phyloP scores from a whole-genome alignment of 2,113 vertebrate genomes.

The Suricata suricatta region DNA sequence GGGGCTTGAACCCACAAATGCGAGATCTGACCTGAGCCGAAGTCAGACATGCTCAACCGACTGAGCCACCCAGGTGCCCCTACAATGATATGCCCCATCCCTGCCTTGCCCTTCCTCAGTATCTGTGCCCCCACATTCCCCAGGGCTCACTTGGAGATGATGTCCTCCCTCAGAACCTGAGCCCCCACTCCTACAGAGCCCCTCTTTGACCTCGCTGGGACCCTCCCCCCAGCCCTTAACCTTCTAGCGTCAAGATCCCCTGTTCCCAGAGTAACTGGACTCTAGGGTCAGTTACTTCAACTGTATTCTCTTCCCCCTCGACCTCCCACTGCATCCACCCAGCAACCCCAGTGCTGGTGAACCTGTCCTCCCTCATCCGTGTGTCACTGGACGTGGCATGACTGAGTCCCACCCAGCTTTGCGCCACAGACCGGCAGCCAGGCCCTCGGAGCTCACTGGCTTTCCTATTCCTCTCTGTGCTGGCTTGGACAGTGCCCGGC shows the following conservation, averaged over 20 bases:
- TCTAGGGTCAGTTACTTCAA: not conserved
- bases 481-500: rapidly evolving
- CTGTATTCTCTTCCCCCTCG: not conserved
- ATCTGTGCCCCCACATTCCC: not conserved
- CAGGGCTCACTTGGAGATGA: not conserved
- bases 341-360: not conserved
- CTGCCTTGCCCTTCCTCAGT: rapidly evolving
- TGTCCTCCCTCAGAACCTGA: not conserved
- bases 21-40: too few relatives aligned
- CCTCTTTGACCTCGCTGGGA: not conserved
- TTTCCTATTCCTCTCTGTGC: not conserved
- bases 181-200: not conserved
- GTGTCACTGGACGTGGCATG: not conserved
- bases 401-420: not conserved
- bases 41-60: too few relatives aligned
- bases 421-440: rapidly evolving
- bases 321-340: not conserved
- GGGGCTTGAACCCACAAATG: too few relatives aligned
- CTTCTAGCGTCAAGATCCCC: not conserved
- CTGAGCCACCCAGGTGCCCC: too few relatives aligned
- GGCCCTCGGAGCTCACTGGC: rapidly evolving
- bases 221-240: not conserved
- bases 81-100: not conserved
- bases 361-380: not conserved
- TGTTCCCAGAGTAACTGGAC: not conserved